phyloP scores from a whole-genome alignment of 2,888 invertebrate species.

The Petrolisthes cinctipes region DNA sequence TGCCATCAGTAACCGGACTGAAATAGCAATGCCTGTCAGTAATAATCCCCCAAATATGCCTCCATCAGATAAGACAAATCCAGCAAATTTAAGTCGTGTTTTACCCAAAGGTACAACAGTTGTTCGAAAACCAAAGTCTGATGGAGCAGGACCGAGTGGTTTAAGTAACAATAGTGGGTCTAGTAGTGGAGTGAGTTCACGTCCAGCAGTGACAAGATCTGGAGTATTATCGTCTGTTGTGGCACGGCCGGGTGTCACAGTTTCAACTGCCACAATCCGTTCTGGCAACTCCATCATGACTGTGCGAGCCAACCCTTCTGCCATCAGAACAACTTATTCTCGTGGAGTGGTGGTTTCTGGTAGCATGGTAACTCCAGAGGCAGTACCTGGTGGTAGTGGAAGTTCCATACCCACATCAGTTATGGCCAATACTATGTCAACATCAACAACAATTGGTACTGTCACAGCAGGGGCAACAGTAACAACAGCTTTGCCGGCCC shows the following conservation, averaged over 20 bases:
- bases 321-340: conserved; percentile 44
- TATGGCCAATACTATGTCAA: conserved; percentile 12
- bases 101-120: conserved; percentile 65
- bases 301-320: conserved; percentile 35
- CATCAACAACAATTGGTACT: conserved; percentile 30
- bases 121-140: conserved; percentile 60
- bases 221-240: conserved; percentile 44
- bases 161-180: conserved; percentile 59
- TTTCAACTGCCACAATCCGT: conserved; percentile 28
- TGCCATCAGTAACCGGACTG: conserved; percentile 55
- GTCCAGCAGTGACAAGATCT: conserved; percentile 38
- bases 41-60: conserved; percentile 63
- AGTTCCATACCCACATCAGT: conserved; percentile 20
- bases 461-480: conserved; percentile 16
- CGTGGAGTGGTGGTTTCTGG: conserved; percentile 41
- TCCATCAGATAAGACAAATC: conserved; percentile 57
- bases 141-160: conserved; percentile 64
- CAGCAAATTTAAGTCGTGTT: conserved; percentile 53
- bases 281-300: conserved; percentile 43
- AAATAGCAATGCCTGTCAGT: conserved; percentile 65
- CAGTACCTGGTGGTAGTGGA: conserved; percentile 5
- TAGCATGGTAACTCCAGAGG: conserved; percentile 23
- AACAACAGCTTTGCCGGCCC: conserved; percentile 54
- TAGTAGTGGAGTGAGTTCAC: conserved; percentile 29
- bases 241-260: conserved; percentile 32